Conservation (phyloP, 2,113 vertebrate species). For the Myrmecobius fasciatus region DNA sequence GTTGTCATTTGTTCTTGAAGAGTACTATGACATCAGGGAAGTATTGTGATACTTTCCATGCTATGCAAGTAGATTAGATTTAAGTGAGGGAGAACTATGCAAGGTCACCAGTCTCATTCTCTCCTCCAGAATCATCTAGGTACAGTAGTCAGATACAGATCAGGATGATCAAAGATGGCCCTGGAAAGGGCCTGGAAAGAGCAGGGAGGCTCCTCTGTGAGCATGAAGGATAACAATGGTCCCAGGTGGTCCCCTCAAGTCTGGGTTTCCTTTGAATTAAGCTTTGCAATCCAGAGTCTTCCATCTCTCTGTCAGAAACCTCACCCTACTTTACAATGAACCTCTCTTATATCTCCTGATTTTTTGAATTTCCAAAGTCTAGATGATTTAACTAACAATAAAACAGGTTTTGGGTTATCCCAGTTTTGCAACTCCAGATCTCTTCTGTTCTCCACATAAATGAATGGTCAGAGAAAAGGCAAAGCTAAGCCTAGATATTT, state of each 20-base stretch:
- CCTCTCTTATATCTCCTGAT: constrained; percentile 2
- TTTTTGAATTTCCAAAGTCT: not conserved
- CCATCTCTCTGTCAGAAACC: not conserved
- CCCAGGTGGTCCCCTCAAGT: not conserved
- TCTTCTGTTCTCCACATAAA: not conserved
- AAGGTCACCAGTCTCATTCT: too few relatives aligned
- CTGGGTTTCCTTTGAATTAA: not conserved
- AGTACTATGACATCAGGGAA: too few relatives aligned
- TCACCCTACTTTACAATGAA: not conserved
- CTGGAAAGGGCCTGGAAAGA: too few relatives aligned
- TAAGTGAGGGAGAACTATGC: too few relatives aligned
- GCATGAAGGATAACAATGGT: too few relatives aligned
- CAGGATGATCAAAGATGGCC: too few relatives aligned
- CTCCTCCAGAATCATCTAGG: too few relatives aligned
- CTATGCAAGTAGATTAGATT: too few relatives aligned
- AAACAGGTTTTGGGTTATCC: not conserved
- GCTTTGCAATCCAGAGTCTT: not conserved
- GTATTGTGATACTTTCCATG: too few relatives aligned
- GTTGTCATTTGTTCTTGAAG: too few relatives aligned
- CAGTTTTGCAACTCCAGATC: not conserved
- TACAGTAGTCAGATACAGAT: too few relatives aligned
- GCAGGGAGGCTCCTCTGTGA: too few relatives aligned
- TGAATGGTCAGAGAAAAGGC: not conserved
- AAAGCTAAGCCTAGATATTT: not conserved
- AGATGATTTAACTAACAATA: not conserved